Evolutionary conservation across 1,140 invertebrate genomes (phyloP), one percentile per base, ranked within the genome.

Genomic region (Zaprionus taronus): DNA sequence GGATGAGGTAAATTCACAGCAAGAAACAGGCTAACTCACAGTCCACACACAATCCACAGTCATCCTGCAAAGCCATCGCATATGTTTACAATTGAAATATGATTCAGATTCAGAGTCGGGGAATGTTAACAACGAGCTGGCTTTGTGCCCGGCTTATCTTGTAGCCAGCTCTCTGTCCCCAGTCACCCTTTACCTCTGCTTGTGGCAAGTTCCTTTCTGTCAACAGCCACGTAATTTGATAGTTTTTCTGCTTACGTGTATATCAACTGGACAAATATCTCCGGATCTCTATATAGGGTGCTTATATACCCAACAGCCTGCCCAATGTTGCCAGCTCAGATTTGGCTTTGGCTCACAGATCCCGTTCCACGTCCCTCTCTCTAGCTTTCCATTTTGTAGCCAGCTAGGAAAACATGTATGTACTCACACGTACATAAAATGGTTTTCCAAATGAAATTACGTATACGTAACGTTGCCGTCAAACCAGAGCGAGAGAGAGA

Each of bases 141-240:
- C 64, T 56, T 67, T 55, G 55, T 24, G 71, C 12, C 55, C 49
- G 41, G 68, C 36, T 76, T 58, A 64, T 34, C 60, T 69, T 69
- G 65, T 74, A 60, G 58, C 66, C 66, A 4, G 12, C 66, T 58
- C 4, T 12, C 14, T 51, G 12, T n/a, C 11, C 47, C 47, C 47
- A 3, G n/a, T 51, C 6, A 4, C 47, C 11, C 17, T 20, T 22
- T 36, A 2, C 4, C 15, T 20, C 17, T 26, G 6, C 38, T 41
- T 41, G 38, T 15, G 5, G 38, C 36, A 58, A 55, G 44, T 69
- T 61, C 68, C 68, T 53, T 64, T 64, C 47, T 86, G 80, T 83
- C 83, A 69, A 80, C 83, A 80, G 79, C 80, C 65, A 83, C 72
- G 83, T 86, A 87, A 86, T 83, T 86, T 87, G 80, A 87, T 87